Base-by-base conservation (phyloP, 2,113 vertebrate genomes). In the Peucedramus taeniatus region DNA sequence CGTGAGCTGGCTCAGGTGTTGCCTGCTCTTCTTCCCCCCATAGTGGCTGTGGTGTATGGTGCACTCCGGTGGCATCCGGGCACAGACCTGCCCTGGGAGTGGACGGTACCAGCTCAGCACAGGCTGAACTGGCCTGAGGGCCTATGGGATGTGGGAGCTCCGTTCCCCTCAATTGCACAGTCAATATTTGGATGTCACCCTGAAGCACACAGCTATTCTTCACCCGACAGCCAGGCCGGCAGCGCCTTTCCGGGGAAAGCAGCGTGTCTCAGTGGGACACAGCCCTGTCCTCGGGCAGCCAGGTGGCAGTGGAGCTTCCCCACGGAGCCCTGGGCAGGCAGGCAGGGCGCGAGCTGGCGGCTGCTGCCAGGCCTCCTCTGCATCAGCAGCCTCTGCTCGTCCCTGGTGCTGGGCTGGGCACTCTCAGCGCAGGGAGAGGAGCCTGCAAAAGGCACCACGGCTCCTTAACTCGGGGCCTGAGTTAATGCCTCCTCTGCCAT, bases 231-330 rank as follows among this genome's bases (percentile, higher is more conserved):
- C 45, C 8, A 1, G 30, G 2, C 5, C 21, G 21, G 61, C 17
- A 44, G 53, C 1, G 0, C 23, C 70, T n/a, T 57, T 19, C 10
- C 10, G 5, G 22, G 49, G 35, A 20, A 19, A 23, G 20, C 1
- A 1, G 23, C 1, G 0, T 44, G 19, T 30, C 47, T 40, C 7
- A 5, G 49, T 10, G 71, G n/a, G 71, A 39, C 2, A 0, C 4
- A 57, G 47, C 53, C 6, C 6, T 8, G 66, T 56, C 28, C 35
- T 9, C 23, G 3, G 75, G 81, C 54, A 72, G 77, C 28, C 39
- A 20, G 90, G 45, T 66, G 83, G 40, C 81, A 31, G n/a, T 5
- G 24, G 33, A 71, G 57, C 42, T 53, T 24, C 65, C 30, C 57
- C 22, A 1, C 4, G 5, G 39, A 33, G 51, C 50, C 44, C 18